These are phyloP conservation scores for Enteromius argenteus DNA, from an alignment of 2,797 vertebrate genomes.

Conservation along the genomic window DNA sequence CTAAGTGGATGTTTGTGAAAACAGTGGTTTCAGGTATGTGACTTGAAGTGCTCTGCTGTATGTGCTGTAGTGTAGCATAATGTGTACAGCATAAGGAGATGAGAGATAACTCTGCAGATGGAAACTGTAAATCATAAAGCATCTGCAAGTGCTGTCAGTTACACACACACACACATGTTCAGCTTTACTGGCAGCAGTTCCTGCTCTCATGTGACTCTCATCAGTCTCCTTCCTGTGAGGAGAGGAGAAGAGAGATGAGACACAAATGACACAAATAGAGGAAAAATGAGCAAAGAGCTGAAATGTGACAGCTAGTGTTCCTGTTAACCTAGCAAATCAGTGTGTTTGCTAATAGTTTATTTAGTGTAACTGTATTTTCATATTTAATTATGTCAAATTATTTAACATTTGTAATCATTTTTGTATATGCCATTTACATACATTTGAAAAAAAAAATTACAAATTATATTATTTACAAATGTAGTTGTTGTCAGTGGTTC, in stretches of 20 bases:
- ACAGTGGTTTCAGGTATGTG: neutral
- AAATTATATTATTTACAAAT: too few species aligned
- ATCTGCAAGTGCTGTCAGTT: constrained; percentile 53
- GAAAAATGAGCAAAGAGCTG: neutral
- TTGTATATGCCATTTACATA: neutral
- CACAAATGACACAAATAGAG: neutral
- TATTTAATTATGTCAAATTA: neutral
- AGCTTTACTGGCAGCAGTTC: constrained; percentile 46
- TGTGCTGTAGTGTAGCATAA: neutral
- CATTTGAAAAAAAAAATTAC: neutral
- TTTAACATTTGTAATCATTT: neutral
- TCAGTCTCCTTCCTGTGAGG: constrained; percentile 42
- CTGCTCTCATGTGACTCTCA: constrained; percentile 53
- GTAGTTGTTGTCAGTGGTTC: too few species aligned
- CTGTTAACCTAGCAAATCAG: neutral
- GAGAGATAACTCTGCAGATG: constrained; percentile 46
- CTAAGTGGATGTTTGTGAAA: neutral
- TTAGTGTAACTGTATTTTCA: neutral
- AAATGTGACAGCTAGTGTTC: neutral
- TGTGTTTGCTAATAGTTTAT: neutral
- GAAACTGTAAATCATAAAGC: constrained; percentile 56
- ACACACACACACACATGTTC: constrained; percentile 27
- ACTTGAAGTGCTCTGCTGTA: neutral
- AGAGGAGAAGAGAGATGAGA: neutral
- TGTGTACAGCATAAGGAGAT: constrained; percentile 14